Evolutionary conservation across 2,113 vertebrate species (phyloP).

Genomic region (Zosterops borbonicus): DNA sequence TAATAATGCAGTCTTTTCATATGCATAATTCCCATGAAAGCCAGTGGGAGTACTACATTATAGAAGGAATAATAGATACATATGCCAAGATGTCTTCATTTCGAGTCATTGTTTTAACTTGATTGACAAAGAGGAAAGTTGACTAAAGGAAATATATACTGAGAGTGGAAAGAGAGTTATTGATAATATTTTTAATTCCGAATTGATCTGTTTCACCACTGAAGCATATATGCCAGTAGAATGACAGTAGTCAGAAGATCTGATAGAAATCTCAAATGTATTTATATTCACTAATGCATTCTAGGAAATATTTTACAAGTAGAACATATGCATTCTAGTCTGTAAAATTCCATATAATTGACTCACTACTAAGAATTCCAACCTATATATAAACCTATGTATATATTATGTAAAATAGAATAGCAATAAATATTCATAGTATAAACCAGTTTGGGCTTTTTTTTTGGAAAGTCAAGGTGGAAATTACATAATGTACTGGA

Average conservation of each 20-base stretch:
- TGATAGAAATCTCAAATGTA: background rate
- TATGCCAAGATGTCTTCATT: background rate
- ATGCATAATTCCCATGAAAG: background rate
- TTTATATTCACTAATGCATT: background rate
- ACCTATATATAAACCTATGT: background rate
- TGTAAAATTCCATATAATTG: background rate
- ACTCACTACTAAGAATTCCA: background rate
- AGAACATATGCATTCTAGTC: background rate
- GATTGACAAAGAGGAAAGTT: background rate
- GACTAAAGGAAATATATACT: background rate
- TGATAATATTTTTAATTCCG: background rate
- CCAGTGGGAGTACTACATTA: background rate
- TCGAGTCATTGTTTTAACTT: background rate
- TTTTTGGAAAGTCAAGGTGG: background rate
- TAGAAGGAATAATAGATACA: background rate
- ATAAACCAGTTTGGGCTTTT: background rate
- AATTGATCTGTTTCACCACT: background rate
- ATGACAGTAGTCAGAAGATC: background rate
- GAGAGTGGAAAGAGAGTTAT: background rate
- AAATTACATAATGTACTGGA: background rate
- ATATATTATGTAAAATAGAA: background rate
- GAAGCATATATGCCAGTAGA: background rate
- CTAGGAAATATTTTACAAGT: background rate
- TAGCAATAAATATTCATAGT: background rate
- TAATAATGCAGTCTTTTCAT: background rate